Base-by-base conservation (phyloP, 2,113 vertebrate genomes). In the Dasyornis broadbenti region DNA sequence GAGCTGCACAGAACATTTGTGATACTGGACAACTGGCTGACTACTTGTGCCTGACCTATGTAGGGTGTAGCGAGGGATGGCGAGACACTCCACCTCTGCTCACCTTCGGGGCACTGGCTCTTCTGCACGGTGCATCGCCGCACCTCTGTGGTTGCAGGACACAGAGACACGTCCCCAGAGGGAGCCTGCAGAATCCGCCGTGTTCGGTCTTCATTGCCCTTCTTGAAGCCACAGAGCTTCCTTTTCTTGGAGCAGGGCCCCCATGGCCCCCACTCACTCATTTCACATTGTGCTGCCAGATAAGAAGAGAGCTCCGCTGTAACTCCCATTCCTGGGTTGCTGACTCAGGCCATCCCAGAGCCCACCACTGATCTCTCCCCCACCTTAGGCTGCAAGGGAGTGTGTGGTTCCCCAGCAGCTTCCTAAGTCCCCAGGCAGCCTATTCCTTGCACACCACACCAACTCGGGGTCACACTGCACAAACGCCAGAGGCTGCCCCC, bases 201-300 rank as follows among this genome's bases (percentile, higher is more conserved):
- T 1, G 97, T 96, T 53, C 99, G 97, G 27, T 98, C 98, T 97
- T 99, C 98, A 0, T 97, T 98, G 81, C 99, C 99, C 96, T 98
- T 99, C 98, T 98, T 99, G 97, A 99, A 99, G 90, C 99, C 99
- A 89, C 99, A 99, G 52, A 98, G 98, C 98, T 98, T 99, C 97
- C 98, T 98, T 96, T 98, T 99, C 98, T 99, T 99, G 97, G 98
- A 98, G 94, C 99, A 99, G 23, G 98, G 97, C 17, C 99, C 98
- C 99, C 99, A 99, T 0, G 96, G 97, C 42, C 98, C 99, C 99
- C 99, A 99, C 92, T 99, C 98, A 0, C 98, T 98, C 97, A 99
- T 98, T 98, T 99, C 99, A 97, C 99, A 99, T 97, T 98, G 98
- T 82, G 98, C 98, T 98, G 95, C 73, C 92, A 92, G 75, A 81